Percentiles rank a stretch among this genome's conserved stretches.
Conservation (phyloP, 2,888 invertebrate genomes). For the Drosophila pullipes region DNA sequence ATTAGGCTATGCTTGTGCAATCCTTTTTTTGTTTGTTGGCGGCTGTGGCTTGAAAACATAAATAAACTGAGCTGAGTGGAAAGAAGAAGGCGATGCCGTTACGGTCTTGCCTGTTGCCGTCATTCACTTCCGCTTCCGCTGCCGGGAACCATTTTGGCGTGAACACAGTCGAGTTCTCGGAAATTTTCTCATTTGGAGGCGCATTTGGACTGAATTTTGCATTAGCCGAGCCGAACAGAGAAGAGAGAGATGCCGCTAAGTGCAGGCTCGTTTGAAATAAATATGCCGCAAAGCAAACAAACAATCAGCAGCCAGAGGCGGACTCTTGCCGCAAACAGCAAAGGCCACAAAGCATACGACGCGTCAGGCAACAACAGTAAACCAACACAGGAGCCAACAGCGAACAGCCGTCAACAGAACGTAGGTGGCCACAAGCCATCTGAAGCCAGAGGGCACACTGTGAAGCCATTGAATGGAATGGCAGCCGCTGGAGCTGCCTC, state of each 20-base stretch:
- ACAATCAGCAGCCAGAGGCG: slow-evolving; percentile 62
- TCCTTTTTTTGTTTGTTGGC: slow-evolving; percentile 58
- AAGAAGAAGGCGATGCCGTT: slow-evolving; percentile 11
- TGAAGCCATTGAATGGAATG: slow-evolving; percentile 61
- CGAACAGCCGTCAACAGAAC: slow-evolving; percentile 9
- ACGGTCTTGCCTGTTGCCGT: slow-evolving; percentile 36
- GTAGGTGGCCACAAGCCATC: slow-evolving; percentile 24
- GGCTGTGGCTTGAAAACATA: slow-evolving; percentile 71
- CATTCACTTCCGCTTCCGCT: slow-evolving; percentile 75
- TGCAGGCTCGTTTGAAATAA: slow-evolving; percentile 81
- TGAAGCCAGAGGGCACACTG: slow-evolving; percentile 21
- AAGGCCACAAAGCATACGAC: slow-evolving; percentile 68
- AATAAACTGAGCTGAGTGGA: slow-evolving; percentile 53
- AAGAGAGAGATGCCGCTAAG: slow-evolving; percentile 52
- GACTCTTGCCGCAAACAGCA: slow-evolving; percentile 26
- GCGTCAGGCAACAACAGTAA: slow-evolving; percentile 73
- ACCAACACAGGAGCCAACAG: slow-evolving; percentile 40
- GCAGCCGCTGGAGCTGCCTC: slow-evolving; percentile 35
- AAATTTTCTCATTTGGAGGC: slow-evolving; percentile 72
- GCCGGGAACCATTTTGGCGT: slow-evolving; percentile 80
- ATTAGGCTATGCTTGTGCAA: slow-evolving; percentile 69
- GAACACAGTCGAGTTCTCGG: slow-evolving; percentile 57
- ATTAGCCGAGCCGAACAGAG: slow-evolving; percentile 51
- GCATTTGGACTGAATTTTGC: slow-evolving; percentile 77
- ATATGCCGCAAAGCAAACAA: slow-evolving; percentile 82